phyloP scores from a whole-genome alignment of 2,113 vertebrate genomes.

The Uropsilus gracilis region DNA sequence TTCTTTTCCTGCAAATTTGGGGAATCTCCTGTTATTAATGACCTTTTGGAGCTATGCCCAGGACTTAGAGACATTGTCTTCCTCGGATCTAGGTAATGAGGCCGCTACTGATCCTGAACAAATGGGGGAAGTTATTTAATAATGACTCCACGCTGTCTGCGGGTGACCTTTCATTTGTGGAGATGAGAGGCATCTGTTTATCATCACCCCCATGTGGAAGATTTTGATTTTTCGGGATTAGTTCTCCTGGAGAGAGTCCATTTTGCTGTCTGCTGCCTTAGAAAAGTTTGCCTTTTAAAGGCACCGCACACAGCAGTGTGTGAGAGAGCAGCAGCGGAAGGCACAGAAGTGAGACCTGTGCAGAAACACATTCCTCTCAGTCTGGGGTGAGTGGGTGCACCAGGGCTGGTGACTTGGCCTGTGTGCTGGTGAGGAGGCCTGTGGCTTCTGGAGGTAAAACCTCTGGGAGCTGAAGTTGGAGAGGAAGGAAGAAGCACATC shows the following conservation, averaged over 20 bases:
- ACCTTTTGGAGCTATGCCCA: conserved; percentile 84
- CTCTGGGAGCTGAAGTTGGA: not conserved
- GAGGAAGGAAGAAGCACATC: not conserved
- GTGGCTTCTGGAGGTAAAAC: not conserved
- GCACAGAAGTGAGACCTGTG: not conserved
- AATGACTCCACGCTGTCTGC: conserved; percentile 83
- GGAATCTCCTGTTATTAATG: conserved; percentile 82
- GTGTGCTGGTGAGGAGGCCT: not conserved
- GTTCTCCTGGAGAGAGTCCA: conserved; percentile 76
- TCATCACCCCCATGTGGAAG: conserved; percentile 69
- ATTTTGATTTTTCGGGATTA: conserved; percentile 72
- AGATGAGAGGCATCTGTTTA: conserved; percentile 82
- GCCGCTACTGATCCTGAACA: conserved; percentile 86
- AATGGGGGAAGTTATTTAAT: conserved; percentile 86
- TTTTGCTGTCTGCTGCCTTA: conserved; percentile 36
- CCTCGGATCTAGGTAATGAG: conserved; percentile 82
- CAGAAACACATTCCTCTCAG: not conserved
- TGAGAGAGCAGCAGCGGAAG: not conserved
- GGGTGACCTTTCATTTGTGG: conserved; percentile 84
- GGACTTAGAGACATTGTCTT: conserved; percentile 83
- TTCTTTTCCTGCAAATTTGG: conserved; percentile 80
- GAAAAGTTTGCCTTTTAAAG: conserved; percentile 10
- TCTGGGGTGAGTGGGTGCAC: not conserved
- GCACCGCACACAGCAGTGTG: rapidly evolving
- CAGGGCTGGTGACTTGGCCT: not conserved